Base-by-base conservation (phyloP, 2,888 invertebrate genomes). In the Melanophora roralis region DNA sequence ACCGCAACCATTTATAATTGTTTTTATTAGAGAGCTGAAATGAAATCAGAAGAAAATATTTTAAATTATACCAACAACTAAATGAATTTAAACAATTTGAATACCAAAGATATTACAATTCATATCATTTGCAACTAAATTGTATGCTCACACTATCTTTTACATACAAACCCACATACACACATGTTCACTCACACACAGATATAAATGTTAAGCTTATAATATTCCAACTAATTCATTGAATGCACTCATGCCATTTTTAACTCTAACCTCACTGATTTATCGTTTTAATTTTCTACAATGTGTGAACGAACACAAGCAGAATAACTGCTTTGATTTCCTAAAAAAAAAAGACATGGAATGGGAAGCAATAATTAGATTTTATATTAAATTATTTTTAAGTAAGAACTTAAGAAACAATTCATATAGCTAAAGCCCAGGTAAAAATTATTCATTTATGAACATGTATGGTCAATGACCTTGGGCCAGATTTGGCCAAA, bases 211-310 rank as follows among this genome's bases (percentile, higher is more conserved):
- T 11, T 27, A 12, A 3, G 14, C n/a, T 40, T 19, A 9, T 57
- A 34, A 11, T 1, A 57, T 43, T 47, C 21, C 11, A 14, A 49
- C 36, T 38, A 16, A 27, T 27, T 27, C 27, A 6, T 27, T 27
- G 3, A n/a, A 27, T 27, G 27, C 45, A 43, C 16, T 53, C 9
- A 65, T 53, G 43, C 12, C 16, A 49, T 65, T 57, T 65, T 14
- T 57, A 36, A 51, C 55, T 47, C 36, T 57, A 32, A n/a, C 21
- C 36, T 53, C n/a, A 59, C 45, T 68, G 60, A 75, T 75, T 75
- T 60, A 75, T 68, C 27, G 53, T 60, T 68, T 75, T 62, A 68
- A 68, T 75, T 67, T 75, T 68, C 53, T 16, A 27, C 60, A 68
- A 75, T 36, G 45, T 55, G 53, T 53, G 40, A 53, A 53, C 3